Evolutionary conservation across 2,888 invertebrate genomes (phyloP).

Genomic region (Conus canariensis): DNA sequence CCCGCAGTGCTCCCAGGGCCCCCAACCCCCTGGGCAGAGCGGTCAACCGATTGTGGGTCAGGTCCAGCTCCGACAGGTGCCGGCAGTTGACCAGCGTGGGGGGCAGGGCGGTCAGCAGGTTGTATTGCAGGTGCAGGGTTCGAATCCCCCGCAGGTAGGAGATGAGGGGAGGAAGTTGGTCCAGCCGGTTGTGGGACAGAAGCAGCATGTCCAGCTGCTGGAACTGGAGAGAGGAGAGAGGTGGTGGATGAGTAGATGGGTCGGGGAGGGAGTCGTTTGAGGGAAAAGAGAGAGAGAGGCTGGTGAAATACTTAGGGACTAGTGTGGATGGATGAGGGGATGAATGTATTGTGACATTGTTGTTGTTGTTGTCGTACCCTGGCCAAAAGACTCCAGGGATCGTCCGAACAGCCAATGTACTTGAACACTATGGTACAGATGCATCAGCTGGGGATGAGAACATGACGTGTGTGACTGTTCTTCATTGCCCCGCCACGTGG

Average conservation of each 20-base stretch:
- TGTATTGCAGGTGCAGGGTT: constrained; percentile 67
- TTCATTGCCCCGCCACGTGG: too few species aligned
- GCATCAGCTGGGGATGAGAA: too few species aligned
- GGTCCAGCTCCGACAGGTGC: constrained; percentile 64
- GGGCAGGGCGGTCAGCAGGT: constrained; percentile 67
- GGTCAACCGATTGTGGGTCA: constrained; percentile 66
- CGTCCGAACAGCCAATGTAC: too few species aligned
- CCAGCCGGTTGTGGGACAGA: constrained; percentile 69
- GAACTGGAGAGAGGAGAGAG: constrained; percentile 60
- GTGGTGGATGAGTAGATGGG: too few species aligned
- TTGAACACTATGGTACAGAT: too few species aligned
- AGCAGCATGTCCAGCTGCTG: constrained; percentile 69
- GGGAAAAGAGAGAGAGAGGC: background rate
- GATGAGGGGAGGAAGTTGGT: constrained; percentile 66
- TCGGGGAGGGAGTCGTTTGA: constrained; percentile 50
- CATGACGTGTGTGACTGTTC: too few species aligned
- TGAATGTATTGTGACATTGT: background rate
- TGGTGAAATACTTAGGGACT: background rate
- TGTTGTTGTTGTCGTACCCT: too few species aligned
- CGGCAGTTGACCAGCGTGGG: constrained; percentile 74
- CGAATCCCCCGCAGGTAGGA: constrained; percentile 67
- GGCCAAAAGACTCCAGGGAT: too few species aligned
- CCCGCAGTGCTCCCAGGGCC: constrained; percentile 56
- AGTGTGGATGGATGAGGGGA: background rate
- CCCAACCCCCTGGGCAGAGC: constrained; percentile 61